These are phyloP conservation scores for Pristis pectinata DNA, from an alignment of 2,797 vertebrate species.

Conservation along the genomic window DNA sequence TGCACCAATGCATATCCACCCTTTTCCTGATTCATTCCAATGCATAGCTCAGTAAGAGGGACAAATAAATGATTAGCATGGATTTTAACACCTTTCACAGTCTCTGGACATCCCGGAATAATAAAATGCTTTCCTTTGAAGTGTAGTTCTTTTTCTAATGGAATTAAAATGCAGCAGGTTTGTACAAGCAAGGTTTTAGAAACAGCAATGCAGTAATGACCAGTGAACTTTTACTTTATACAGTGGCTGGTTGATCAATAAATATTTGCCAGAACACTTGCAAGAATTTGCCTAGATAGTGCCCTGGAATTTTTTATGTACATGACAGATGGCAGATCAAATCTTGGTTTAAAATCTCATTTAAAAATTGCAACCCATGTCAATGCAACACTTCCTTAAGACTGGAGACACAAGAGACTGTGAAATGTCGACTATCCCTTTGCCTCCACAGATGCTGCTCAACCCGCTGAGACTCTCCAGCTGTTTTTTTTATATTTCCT, in stretches of 20 bases:
- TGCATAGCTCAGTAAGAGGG: neutral
- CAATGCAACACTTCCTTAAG: neutral
- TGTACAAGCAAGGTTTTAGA: neutral
- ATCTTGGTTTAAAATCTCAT: neutral
- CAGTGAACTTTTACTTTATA: neutral
- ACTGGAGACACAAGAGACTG: too few relatives aligned
- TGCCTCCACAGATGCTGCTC: too few relatives aligned
- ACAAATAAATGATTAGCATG: neutral
- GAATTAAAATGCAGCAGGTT: neutral
- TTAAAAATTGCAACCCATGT: neutral
- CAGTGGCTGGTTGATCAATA: neutral
- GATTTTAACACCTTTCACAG: neutral
- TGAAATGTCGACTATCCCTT: too few relatives aligned
- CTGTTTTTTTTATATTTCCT: neutral
- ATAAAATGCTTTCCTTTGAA: neutral
- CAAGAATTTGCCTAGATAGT: neutral
- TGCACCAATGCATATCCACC: neutral
- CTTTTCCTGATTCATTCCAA: too few relatives aligned
- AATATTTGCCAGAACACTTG: neutral
- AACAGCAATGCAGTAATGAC: neutral
- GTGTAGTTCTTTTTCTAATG: neutral
- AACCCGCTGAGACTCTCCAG: too few relatives aligned
- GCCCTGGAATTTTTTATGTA: neutral
- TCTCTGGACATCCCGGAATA: neutral
- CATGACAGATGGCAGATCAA: neutral